Conservation (phyloP, 2,797 vertebrate species). For the Morus bassanus region DNA sequence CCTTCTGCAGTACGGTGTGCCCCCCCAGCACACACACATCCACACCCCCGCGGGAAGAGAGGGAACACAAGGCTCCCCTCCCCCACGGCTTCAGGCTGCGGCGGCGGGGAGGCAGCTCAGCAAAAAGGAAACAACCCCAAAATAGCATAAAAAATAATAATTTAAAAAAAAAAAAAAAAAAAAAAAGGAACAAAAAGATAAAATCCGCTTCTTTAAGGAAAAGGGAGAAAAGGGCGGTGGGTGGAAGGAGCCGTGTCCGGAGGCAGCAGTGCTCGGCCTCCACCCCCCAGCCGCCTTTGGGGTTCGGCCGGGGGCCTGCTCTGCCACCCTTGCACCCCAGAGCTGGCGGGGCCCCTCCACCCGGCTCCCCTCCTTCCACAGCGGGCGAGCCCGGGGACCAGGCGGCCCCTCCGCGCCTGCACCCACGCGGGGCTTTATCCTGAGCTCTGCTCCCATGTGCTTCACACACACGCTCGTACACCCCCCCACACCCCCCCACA, state of each 20-base stretch:
- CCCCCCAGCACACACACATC: background rate
- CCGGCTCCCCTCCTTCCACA: background rate
- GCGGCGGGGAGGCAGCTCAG: background rate
- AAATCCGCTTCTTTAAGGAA: background rate
- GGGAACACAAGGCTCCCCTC: constrained; percentile 19
- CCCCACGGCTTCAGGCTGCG: background rate
- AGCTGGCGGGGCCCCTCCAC: background rate
- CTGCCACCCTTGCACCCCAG: background rate
- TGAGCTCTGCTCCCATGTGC: background rate
- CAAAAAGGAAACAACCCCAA: background rate
- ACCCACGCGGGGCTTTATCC: background rate
- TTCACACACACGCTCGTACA: background rate
- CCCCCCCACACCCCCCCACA: background rate
- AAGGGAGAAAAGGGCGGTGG: background rate
- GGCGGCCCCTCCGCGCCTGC: background rate
- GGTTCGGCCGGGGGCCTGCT: background rate
- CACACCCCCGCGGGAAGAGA: constrained; percentile 37
- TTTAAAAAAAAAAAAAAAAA: background rate
- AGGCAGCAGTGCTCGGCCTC: background rate
- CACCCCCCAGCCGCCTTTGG: background rate
- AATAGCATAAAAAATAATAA: background rate
- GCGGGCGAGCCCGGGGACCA: background rate
- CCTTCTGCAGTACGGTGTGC: background rate
- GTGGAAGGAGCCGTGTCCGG: background rate
- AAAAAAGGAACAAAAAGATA: background rate